Evolutionary conservation across 2,888 invertebrate species (phyloP).

Genomic region (Petrolisthes manimaculis): DNA sequence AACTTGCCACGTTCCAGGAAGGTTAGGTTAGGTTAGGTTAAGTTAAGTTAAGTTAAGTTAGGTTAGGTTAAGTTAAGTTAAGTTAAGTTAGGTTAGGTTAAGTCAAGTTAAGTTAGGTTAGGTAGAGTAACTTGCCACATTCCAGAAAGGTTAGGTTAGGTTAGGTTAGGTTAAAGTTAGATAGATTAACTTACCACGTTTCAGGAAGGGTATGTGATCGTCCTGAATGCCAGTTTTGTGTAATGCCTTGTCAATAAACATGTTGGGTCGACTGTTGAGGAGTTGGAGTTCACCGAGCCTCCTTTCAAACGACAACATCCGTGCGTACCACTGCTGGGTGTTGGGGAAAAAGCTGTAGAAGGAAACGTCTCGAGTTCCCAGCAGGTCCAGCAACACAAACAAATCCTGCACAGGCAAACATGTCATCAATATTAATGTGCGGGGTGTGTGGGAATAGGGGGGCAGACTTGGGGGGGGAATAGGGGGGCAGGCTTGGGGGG

Average conservation of each 20-base stretch:
- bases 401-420: too few relatives aligned
- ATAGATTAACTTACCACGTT: constrained; percentile 67
- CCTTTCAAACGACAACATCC: constrained; percentile 80
- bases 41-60: too few relatives aligned
- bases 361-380: constrained; percentile 87
- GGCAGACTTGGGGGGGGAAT: too few relatives aligned
- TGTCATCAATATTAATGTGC: too few relatives aligned
- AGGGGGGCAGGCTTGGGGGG: too few relatives aligned
- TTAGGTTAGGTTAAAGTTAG: too few relatives aligned
- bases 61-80: too few relatives aligned
- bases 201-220: constrained; percentile 66
- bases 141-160: constrained; percentile 65
- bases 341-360: constrained; percentile 87
- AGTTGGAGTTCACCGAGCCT: constrained; percentile 75
- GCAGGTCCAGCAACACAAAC: constrained; percentile 88
- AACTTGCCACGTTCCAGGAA: constrained; percentile 67
- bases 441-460: too few relatives aligned
- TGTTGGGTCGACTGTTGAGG: constrained; percentile 70
- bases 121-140: constrained; percentile 67
- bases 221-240: constrained; percentile 60
- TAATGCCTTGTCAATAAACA: constrained; percentile 44
- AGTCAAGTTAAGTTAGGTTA: too few relatives aligned
- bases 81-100: too few relatives aligned
- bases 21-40: too few relatives aligned
- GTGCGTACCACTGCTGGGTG: constrained; percentile 79